phyloP scores from a whole-genome alignment of 2,113 vertebrate genomes.

The Atherinomorus stipes region DNA sequence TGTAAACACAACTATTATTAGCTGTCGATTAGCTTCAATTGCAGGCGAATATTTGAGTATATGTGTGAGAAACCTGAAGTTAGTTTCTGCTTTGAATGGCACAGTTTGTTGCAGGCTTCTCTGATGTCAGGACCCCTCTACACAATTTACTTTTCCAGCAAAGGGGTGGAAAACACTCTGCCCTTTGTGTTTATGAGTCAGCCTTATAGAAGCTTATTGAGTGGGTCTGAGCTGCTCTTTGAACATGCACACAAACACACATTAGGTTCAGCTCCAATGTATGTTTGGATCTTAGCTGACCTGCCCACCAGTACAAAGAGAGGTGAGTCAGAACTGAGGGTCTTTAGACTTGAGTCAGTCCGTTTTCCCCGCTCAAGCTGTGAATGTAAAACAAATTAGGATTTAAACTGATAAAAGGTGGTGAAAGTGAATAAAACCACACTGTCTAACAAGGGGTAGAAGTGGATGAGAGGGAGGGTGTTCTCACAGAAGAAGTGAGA shows the following conservation, averaged over 20 bases:
- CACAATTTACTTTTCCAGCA: conserved; percentile 58
- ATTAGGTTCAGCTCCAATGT: conserved; percentile 15
- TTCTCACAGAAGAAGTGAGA: conserved; percentile 13
- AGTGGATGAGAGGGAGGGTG: background rate
- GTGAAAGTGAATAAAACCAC: background rate
- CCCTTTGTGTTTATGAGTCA: conserved; percentile 77
- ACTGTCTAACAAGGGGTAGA: background rate
- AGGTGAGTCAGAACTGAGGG: conserved; percentile 37
- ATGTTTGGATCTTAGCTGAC: conserved; percentile 24
- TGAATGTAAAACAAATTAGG: background rate
- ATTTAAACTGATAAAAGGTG: background rate
- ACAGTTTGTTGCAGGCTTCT: conserved; percentile 17
- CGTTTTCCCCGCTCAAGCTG: background rate
- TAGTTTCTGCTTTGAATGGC: conserved; percentile 42
- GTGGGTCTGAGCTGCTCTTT: conserved; percentile 40
- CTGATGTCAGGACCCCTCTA: conserved; percentile 57
- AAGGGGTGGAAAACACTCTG: conserved; percentile 72
- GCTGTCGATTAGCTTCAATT: conserved; percentile 3
- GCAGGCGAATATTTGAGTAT: background rate
- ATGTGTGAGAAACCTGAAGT: conserved; percentile 4
- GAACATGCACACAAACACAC: conserved; percentile 34
- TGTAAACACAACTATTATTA: background rate
- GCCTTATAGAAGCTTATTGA: conserved; percentile 71
- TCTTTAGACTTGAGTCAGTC: background rate
- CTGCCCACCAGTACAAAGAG: conserved; percentile 3